Conservation (phyloP, 2,888 invertebrate genomes). For the Idaea aversata region DNA sequence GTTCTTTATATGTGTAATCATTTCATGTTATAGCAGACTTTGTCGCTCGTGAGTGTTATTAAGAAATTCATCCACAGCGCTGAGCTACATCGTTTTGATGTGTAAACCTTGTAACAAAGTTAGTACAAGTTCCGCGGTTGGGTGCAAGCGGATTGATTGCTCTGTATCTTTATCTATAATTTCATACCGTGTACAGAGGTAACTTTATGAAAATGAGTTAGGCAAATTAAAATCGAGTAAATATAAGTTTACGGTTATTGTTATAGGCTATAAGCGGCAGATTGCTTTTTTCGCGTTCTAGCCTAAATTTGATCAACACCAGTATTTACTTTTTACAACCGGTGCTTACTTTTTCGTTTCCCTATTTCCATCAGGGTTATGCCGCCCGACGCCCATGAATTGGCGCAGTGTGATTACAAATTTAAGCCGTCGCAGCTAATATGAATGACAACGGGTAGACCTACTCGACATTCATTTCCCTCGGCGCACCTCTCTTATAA, state of each 20-base stretch:
- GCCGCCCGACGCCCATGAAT: slow-evolving; percentile 56
- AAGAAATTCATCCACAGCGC: slow-evolving; percentile 41
- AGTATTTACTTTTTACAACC: slow-evolving; percentile 51
- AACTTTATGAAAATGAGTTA: slow-evolving; percentile 25
- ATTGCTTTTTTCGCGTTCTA: slow-evolving; percentile 43
- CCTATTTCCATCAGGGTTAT: slow-evolving; percentile 51
- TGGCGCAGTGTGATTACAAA: slow-evolving; percentile 74
- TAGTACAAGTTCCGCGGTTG: background rate
- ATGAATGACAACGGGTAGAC: slow-evolving; percentile 78
- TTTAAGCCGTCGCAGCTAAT: slow-evolving; percentile 77
- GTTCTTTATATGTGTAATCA: slow-evolving; percentile 76
- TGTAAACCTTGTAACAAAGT: slow-evolving; percentile 16
- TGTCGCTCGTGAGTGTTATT: slow-evolving; percentile 65
- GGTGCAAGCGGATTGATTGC: background rate
- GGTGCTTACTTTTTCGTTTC: slow-evolving; percentile 51
- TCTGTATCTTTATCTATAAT: background rate
- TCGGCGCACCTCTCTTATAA: slow-evolving; percentile 78
- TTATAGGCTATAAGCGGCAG: slow-evolving; percentile 40
- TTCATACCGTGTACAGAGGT: slow-evolving; percentile 36
- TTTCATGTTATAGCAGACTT: slow-evolving; percentile 69
- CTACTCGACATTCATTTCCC: slow-evolving; percentile 80
- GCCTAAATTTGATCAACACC: slow-evolving; percentile 48
- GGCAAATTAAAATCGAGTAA: slow-evolving; percentile 37
- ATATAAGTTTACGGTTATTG: slow-evolving; percentile 43
- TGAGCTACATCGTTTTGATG: slow-evolving; percentile 27